phyloP scores from a whole-genome alignment of 2,888 invertebrate genomes.

The Cheilosia vernalis region DNA sequence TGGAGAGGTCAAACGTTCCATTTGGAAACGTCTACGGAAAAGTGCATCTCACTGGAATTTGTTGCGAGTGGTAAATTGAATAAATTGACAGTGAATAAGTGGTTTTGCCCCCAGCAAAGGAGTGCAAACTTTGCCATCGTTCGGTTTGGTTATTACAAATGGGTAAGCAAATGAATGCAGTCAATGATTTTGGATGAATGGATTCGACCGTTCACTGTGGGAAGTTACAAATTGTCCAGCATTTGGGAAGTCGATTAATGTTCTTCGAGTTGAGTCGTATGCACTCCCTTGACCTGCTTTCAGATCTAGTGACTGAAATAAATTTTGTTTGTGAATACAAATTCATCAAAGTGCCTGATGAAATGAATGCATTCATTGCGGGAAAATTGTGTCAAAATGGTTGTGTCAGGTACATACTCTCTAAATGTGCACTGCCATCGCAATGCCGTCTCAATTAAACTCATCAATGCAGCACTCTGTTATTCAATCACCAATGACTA shows the following conservation, averaged over 20 bases:
- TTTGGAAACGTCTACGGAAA: neutral
- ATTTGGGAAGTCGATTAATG: neutral
- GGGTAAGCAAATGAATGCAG: neutral
- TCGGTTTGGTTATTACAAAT: neutral
- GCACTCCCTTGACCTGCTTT: too few relatives aligned
- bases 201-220: neutral
- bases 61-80: slow-evolving; percentile 38
- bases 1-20: neutral
- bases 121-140: slow-evolving; percentile 1
- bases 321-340: neutral
- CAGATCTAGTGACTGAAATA: too few relatives aligned
- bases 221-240: neutral
- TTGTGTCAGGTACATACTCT: too few relatives aligned
- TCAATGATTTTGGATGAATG: neutral
- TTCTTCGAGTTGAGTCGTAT: neutral
- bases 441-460: slow-evolving; percentile 42
- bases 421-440: neutral
- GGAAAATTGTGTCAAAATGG: slow-evolving; percentile 24
- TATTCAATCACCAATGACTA: slow-evolving; percentile 48
- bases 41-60: neutral
- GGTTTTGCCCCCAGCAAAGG: neutral
- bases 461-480: slow-evolving; percentile 7
- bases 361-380: slow-evolving; percentile 21
- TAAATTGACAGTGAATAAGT: slow-evolving; percentile 48
- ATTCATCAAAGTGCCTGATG: slow-evolving; percentile 18